Base-by-base conservation (phyloP, 2,797 vertebrate genomes). In the Xerus rutilus region DNA sequence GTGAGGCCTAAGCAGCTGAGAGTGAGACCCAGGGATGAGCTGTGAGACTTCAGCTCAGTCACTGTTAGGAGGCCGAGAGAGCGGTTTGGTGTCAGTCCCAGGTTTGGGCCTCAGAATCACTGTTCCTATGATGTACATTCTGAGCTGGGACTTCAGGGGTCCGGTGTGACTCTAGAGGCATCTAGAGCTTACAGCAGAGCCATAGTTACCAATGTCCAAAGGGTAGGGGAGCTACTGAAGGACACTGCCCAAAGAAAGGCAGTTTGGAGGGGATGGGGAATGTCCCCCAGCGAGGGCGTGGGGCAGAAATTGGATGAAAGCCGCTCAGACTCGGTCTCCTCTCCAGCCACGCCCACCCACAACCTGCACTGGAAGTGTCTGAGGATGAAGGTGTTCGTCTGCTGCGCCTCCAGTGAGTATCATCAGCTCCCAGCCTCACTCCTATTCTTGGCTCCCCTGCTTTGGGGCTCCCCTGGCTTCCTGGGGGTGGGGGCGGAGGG, bases 311-410 rank as follows among this genome's bases (percentile, higher is more conserved):
- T 15, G 23, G 21, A 65, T 57, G 65, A 59, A 43, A 35, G 67
- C n/a, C 8, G 91, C 97, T 97, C 95, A 93, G 82, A 49, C 83
- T n/a, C 54, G 0, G 28, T 96, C 86, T 97, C 86, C 74, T 83
- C 76, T 97, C 98, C 98, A 99, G 99, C 99, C 96, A 99, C 99
- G 5, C 99, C 99, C 45, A 99, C 99, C 30, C 99, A 99, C 98
- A 99, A 99, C 98, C 99, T 99, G 84, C 99, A 99, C 96, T 99
- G 99, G 91, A 99, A 99, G 98, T 99, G 99, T 97, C 99, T 99
- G 97, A 99, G 99, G 98, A 99, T 99, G 99, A 99, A 99, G 94
- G 99, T 99, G 95, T 99, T 99, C 9, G 99, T 99, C 97, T 99
- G 99, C 99, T 99, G 99, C 54, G 98, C 99, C 97, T 99, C 99